These are phyloP conservation scores for Aphrophora alni DNA, from an alignment of 2,888 invertebrate genomes.

Conservation along the genomic window DNA sequence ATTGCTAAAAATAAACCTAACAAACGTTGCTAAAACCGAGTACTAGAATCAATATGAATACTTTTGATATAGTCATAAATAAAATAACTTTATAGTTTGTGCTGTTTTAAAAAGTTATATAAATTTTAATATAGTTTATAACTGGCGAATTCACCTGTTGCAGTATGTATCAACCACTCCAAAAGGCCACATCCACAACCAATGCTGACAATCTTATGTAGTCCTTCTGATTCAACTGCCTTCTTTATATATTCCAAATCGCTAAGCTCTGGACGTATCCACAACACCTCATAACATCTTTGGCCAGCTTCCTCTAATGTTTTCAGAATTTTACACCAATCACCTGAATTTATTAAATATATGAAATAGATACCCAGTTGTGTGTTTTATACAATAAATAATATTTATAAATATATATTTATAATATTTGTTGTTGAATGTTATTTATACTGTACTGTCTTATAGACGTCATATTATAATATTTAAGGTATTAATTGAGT, in stretches of 20 bases:
- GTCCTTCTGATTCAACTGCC: constrained; percentile 58
- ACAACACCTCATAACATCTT: constrained; percentile 59
- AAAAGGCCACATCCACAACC: constrained; percentile 84
- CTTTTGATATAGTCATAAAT: too few species aligned
- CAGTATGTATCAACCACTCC: constrained; percentile 76
- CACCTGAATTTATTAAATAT: background rate
- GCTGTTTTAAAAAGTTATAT: too few species aligned
- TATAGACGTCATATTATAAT: too few species aligned
- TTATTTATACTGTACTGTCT: too few species aligned
- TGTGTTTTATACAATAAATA: background rate
- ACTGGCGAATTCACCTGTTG: constrained; percentile 64
- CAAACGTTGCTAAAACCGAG: too few species aligned
- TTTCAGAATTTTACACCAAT: background rate
- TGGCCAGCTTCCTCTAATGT: background rate
- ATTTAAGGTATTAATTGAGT: too few species aligned
- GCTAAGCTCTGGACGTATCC: constrained; percentile 75
- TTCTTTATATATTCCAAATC: constrained; percentile 67
- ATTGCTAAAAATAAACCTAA: too few species aligned
- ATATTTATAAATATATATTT: background rate
- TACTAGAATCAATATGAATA: too few species aligned
- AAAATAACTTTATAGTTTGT: too few species aligned
- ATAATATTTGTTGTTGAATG: background rate
- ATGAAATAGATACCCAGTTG: background rate
- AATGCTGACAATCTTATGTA: constrained; percentile 68
- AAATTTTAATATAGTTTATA: too few species aligned